Evolutionary conservation across 2,888 invertebrate species (phyloP), one percentile per base, ranked within the genome.

Genomic region (Hypena proboscidalis): DNA sequence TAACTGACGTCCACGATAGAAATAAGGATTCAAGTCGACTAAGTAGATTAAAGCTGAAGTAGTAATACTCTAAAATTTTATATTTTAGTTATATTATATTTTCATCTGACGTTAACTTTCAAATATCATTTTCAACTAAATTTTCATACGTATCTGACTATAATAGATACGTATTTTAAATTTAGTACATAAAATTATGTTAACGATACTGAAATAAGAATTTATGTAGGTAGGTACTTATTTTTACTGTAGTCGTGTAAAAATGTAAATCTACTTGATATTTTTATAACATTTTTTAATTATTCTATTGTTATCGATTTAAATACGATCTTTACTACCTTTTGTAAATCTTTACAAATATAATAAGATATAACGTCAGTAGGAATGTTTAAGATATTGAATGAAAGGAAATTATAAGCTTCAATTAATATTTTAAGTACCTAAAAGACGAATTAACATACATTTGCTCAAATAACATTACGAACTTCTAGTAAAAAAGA

Each of bases 191-290:
- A 60, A 53, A 58, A 51, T 58, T 54, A 36, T 13, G 49, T 47
- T 54, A 45, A 52, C 67, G 59, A 54, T 53, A 37, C 40, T 29
- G 46, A 46, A 25, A 48, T 38, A 49, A 42, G 33, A 35, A 38
- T 51, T 60, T 60, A 59, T 59, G 62, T 72, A 71, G 67, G 66
- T 75, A 72, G 67, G 66, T 75, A 72, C 71, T 69, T 67, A 74
- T 72, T 73, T 73, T 70, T 77, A 75, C 70, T 74, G 46, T 56
- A 70, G 61, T 55, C 52, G 65, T 83, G 81, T 84, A 83, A 79
- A 81, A 81, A 82, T 82, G 80, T 82, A 81, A 76, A 81, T 80
- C 75, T 74, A 77, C 70, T 66, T 67, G 65, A 57, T 49, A 53
- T 53, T 54, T 41, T 64, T 50, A 47, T 54, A 45, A 51, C 50